phyloP scores from a whole-genome alignment of 2,797 vertebrate genomes.

The Microctenopoma lineatum region DNA sequence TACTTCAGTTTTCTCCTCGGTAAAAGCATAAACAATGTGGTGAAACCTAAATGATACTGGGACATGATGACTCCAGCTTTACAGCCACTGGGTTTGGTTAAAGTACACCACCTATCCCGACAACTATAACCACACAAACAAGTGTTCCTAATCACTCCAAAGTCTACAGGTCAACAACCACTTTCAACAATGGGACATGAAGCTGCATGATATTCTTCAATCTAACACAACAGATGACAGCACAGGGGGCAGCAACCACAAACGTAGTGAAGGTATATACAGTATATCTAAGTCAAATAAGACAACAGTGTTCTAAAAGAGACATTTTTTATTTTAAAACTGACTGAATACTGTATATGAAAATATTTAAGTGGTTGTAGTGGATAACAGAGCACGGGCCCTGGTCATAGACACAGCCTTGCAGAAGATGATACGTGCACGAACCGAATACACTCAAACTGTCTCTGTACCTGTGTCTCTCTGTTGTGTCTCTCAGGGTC shows the following conservation, averaged over 20 bases:
- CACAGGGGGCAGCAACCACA: too few relatives aligned
- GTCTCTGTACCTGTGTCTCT: constrained; percentile 92
- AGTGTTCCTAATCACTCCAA: constrained; percentile 40
- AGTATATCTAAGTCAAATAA: not conserved
- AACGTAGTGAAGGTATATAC: not conserved
- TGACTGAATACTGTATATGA: not conserved
- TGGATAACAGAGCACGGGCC: not conserved
- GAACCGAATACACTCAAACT: not conserved
- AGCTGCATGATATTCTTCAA: not conserved
- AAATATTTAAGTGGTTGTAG: not conserved
- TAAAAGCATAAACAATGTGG: too few relatives aligned
- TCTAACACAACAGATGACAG: not conserved
- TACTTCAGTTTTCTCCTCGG: too few relatives aligned
- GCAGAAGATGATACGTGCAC: not conserved
- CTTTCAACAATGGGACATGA: not conserved
- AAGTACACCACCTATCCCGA: constrained; percentile 41
- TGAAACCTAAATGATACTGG: constrained; percentile 33
- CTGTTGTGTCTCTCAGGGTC: constrained; percentile 92
- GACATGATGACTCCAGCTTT: constrained; percentile 33
- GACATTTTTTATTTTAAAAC: not conserved
- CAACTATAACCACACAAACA: constrained; percentile 9
- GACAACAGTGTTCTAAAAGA: not conserved
- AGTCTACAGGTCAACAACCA: constrained; percentile 54
- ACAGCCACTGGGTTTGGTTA: constrained; percentile 44
- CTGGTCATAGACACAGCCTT: too few relatives aligned